Base-by-base conservation (phyloP, 2,113 vertebrate genomes). In the Trochalopteron elliotii region DNA sequence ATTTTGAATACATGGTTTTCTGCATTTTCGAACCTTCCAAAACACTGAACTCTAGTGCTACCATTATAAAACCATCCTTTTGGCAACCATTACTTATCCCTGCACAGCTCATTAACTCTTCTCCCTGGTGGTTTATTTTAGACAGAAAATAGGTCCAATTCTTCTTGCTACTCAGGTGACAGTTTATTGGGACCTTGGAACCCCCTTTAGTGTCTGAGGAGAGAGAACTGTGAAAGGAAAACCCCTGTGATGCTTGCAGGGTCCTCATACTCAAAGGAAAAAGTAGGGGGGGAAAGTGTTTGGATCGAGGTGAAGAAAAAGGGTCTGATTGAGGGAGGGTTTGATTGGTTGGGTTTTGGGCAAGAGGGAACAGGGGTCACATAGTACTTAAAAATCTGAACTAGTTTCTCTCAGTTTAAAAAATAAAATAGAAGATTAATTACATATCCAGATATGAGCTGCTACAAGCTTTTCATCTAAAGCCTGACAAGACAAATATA, bases 201-300 rank as follows among this genome's bases (percentile, higher is more conserved):
- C 10, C 15, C 20, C 6, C 18, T 75, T 79, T 21, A 49, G 24
- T 18, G 25, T 69, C 40, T 56, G 10, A 69, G 37, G 31, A 50
- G 31, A 63, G 10, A 53, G 13, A 80, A 39, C 13, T 27, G 13
- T 64, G 52, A 89, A 91, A 81, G 61, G 40, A 85, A 94, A 85
- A 12, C 19, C 20, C n/a, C 23, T 69, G 57, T 45, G 25, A 25
- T 76, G 6, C 28, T 65, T 92, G 28, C 22, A 68, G 33, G 42
- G 3, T 68, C 52, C 42, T 70, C 42, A 22, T 8, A 7, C 7
- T 45, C 33, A 53, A 78, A 63, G 11, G 8, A 25, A 72, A 80
- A 68, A 47, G 5, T 5, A 7, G 1, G 6, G 2, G 6, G 5
- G 1, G 0, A 16, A n/a, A 20, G 5, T 4, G 14, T 49, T 89